Conservation (phyloP, 2,113 vertebrate genomes). For the Cynocephalus volans region DNA sequence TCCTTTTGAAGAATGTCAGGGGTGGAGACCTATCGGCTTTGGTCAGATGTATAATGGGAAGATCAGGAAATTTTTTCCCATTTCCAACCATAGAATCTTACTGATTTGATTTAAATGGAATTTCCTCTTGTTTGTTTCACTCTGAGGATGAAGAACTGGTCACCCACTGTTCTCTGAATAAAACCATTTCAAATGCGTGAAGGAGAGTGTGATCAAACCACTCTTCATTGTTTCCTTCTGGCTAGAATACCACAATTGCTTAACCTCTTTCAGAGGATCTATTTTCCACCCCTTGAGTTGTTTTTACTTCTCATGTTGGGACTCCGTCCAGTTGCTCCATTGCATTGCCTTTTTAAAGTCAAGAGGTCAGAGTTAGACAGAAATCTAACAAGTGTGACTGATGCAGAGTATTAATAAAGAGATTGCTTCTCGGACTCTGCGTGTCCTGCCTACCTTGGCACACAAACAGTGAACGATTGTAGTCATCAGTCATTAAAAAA, state of each 20-base stretch:
- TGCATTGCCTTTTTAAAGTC: constrained; percentile 29
- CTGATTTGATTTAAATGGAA: constrained; percentile 71
- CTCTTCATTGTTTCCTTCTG: constrained; percentile 32
- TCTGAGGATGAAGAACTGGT: constrained; percentile 60
- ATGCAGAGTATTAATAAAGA: neutral
- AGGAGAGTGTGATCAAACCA: neutral
- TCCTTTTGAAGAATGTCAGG: constrained; percentile 56
- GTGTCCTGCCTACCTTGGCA: neutral
- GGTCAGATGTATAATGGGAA: neutral
- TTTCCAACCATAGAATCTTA: constrained; percentile 42
- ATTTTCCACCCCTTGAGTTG: constrained; percentile 60
- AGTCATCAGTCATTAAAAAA: neutral
- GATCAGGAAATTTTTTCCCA: constrained; percentile 56
- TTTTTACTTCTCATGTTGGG: constrained; percentile 62
- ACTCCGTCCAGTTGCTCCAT: neutral
- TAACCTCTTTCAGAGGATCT: constrained; percentile 51
- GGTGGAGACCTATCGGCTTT: neutral
- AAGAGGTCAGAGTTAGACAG: constrained; percentile 42
- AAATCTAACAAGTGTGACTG: neutral
- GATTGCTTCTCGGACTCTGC: neutral
- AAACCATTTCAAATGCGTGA: constrained; percentile 19
- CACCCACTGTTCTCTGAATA: constrained; percentile 44
- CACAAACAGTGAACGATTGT: neutral
- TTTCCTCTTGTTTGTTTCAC: constrained; percentile 68
- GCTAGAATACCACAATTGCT: constrained; percentile 25